A percentile compares a stretch with the other conserved stretches of the same genome.
Evolutionary conservation across 2,888 invertebrate species (phyloP).

Genomic region (Leptopilina drosophilae): DNA sequence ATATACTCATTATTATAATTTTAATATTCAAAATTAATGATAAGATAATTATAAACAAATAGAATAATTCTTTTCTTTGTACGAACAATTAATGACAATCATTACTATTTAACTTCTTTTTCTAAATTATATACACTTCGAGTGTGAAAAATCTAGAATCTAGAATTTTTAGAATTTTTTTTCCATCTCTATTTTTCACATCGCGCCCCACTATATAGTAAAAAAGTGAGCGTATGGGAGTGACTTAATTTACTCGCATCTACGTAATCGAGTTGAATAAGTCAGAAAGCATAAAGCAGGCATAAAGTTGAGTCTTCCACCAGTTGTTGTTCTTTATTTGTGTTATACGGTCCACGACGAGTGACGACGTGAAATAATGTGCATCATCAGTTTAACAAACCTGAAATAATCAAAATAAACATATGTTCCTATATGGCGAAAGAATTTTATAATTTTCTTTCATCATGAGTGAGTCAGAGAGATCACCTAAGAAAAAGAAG

Average conservation of each 20-base stretch:
- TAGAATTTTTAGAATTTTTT: neutral
- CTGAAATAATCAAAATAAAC: neutral
- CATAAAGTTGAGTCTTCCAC: neutral
- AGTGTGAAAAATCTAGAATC: too few species aligned
- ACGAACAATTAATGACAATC: too few species aligned
- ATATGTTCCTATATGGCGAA: neutral
- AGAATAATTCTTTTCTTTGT: too few species aligned
- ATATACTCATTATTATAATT: too few species aligned
- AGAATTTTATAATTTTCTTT: neutral
- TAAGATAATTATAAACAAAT: too few species aligned
- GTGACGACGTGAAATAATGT: neutral
- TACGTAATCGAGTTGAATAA: constrained; percentile 4
- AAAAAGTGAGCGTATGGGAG: constrained; percentile 18
- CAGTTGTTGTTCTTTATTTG: neutral
- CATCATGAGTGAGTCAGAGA: constrained; percentile 34
- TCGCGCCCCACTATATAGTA: neutral
- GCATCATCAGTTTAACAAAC: neutral
- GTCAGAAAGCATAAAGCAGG: constrained; percentile 19
- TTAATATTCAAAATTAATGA: too few species aligned
- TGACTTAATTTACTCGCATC: neutral
- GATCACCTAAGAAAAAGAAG: constrained; percentile 39
- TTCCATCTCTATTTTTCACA: constrained; percentile 18
- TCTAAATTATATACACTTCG: too few species aligned
- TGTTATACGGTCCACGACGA: neutral
- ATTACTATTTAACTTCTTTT: too few species aligned